Base-by-base conservation (phyloP, 2,888 invertebrate genomes). In the Agrotis puta region DNA sequence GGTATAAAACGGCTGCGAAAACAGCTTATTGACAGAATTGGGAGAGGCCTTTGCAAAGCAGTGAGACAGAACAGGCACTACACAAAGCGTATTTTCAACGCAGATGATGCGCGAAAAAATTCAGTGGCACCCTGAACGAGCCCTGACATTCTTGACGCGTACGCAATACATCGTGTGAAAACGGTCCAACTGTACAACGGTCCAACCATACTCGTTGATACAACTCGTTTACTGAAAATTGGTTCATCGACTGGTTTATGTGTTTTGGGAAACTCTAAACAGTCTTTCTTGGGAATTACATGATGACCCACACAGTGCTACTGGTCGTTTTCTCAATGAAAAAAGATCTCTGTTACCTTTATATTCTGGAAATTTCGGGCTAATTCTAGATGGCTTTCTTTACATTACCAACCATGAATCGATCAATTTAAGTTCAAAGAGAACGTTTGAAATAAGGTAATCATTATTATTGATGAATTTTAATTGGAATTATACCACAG, bases 281-380 rank as follows among this genome's bases (percentile, higher is more conserved):
- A 45, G n/a, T n/a, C 62, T 73, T 77, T 65, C 47, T 47, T 56
- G 43, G 63, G 22, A 77, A 72, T 53, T 64, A 45, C 51, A 33
- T 6, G 13, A 43, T 45, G 43, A 13, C 24, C 18, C 7, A 20
- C n/a, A n/a, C n/a, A 61, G 33, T 64, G 39, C 33, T 2, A 54
- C 47, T 45, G 53, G 24, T 64, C 47, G 22, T 56, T 58, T 61
- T 14, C 24, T 24, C 20, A 57, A 16, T 11, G 13, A 9, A 20
- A 51, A 18, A 3, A 51, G 11, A 18, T 56, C 14, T 39, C 16
- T 24, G 5, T 13, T 47, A 22, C 2, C 3, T 56, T 13, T 58
- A 54, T 16, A 43, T 59, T 16, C 24, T 11, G 11, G 16, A 16
- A 27, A 64, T 6, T 43, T 7, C 16, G 3, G n/a, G 7, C 1